Evolutionary conservation across 2,888 invertebrate species (phyloP).

Genomic region (Gryllus longicercus): DNA sequence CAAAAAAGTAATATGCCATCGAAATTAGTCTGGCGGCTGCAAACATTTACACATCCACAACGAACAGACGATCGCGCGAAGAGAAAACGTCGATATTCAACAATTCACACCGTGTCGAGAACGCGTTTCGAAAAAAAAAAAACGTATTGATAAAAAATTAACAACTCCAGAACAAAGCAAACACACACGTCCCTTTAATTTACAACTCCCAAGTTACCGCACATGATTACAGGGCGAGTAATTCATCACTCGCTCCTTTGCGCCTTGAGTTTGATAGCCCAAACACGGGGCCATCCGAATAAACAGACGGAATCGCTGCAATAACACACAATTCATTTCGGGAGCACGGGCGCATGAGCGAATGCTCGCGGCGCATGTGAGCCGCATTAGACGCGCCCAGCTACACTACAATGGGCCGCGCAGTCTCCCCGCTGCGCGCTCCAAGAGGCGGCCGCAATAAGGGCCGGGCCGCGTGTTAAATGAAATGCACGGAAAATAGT

Average conservation of each 20-base stretch:
- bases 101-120: too few species aligned
- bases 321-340: slow-evolving; percentile 1
- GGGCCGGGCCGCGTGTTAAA: not conserved
- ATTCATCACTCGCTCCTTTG: not conserved
- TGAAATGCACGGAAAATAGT: slow-evolving; percentile 5
- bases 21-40: too few species aligned
- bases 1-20: too few species aligned
- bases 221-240: not conserved
- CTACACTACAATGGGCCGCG: not conserved
- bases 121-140: too few species aligned
- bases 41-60: too few species aligned
- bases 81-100: too few species aligned
- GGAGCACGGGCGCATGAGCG: not conserved
- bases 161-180: not conserved
- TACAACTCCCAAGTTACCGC: not conserved
- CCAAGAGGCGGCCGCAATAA: slow-evolving; percentile 17
- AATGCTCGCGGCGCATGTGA: not conserved
- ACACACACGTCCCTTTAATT: not conserved
- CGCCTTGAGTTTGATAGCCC: not conserved
- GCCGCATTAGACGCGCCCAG: slow-evolving; percentile 6
- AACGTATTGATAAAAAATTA: too few species aligned
- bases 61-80: too few species aligned
- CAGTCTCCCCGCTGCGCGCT: not conserved
- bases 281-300: not conserved
- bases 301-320: slow-evolving; percentile 9